Conservation (phyloP, 2,888 invertebrate genomes). For the Drosophila kanekoi region DNA sequence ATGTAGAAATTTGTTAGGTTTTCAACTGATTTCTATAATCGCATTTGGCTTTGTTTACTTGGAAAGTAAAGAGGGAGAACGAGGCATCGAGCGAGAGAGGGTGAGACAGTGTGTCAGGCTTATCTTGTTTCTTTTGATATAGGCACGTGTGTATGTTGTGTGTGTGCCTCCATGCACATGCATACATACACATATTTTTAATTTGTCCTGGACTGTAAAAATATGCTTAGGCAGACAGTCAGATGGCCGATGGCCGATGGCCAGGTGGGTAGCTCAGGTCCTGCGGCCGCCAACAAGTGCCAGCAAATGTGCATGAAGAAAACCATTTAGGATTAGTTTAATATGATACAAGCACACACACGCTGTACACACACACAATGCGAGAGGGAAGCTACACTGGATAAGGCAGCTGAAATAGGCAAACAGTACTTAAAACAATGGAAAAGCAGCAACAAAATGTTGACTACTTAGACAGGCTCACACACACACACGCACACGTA, state of each 20-base stretch:
- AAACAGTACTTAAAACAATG: slow-evolving; percentile 82
- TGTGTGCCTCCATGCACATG: background rate
- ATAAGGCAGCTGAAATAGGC: slow-evolving; percentile 82
- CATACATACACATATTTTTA: slow-evolving; percentile 27
- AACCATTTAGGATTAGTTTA: slow-evolving; percentile 84
- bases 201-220: slow-evolving; percentile 40
- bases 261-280: slow-evolving; percentile 13
- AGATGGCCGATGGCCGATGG: slow-evolving; percentile 2
- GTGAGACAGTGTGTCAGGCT: background rate
- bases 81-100: too few species aligned
- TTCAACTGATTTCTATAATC: slow-evolving; percentile 42
- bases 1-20: slow-evolving; percentile 20
- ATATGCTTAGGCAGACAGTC: slow-evolving; percentile 42
- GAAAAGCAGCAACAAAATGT: slow-evolving; percentile 68
- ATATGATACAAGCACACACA: slow-evolving; percentile 74
- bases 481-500: slow-evolving; percentile 14
- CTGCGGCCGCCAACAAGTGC: slow-evolving; percentile 52
- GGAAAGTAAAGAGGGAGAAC: background rate
- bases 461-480: slow-evolving; percentile 63
- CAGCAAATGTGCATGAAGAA: slow-evolving; percentile 83
- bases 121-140: slow-evolving; percentile 8
- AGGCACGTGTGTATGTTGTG: background rate
- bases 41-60: slow-evolving; percentile 41
- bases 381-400: slow-evolving; percentile 27
- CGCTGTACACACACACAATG: background rate